phyloP scores from a whole-genome alignment of 2,888 invertebrate genomes.

The Tetragonula carbonaria region DNA sequence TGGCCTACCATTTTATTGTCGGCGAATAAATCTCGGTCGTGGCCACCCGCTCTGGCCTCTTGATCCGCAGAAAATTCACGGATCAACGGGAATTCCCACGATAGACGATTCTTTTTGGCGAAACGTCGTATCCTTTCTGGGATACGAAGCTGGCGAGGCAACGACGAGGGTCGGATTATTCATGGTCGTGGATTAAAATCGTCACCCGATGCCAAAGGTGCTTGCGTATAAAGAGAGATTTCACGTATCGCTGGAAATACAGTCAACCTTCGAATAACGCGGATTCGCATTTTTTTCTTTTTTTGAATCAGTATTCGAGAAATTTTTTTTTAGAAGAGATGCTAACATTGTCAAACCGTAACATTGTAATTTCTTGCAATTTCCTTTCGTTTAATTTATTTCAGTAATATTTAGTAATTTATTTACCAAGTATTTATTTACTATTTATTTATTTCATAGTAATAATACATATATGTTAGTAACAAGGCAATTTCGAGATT shows the following conservation, averaged over 20 bases:
- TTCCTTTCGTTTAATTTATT: too few species aligned
- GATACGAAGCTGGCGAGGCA: background rate
- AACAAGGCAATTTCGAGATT: too few species aligned
- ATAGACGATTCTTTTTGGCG: slow-evolving; percentile 7
- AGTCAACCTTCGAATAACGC: too few species aligned
- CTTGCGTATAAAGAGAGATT: slow-evolving; percentile 25
- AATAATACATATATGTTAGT: too few species aligned
- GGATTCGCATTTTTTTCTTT: too few species aligned
- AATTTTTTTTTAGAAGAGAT: too few species aligned
- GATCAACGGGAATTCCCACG: slow-evolving; percentile 63
- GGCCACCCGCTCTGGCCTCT: slow-evolving; percentile 29
- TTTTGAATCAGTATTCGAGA: too few species aligned
- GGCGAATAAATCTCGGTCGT: slow-evolving; percentile 55
- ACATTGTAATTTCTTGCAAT: too few species aligned
- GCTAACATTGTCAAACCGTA: too few species aligned
- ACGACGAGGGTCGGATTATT: slow-evolving; percentile 35
- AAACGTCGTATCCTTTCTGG: background rate
- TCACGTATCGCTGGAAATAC: slow-evolving; percentile 47
- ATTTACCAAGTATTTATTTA: too few species aligned
- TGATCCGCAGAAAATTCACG: slow-evolving; percentile 65
- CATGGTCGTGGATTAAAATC: slow-evolving; percentile 36
- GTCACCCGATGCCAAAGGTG: slow-evolving; percentile 15
- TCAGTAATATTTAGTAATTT: too few species aligned
- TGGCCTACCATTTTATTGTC: slow-evolving; percentile 49
- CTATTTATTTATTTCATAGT: too few species aligned